Conservation (phyloP, 2,113 vertebrate genomes). For the Hemiscyllium ocellatum region DNA sequence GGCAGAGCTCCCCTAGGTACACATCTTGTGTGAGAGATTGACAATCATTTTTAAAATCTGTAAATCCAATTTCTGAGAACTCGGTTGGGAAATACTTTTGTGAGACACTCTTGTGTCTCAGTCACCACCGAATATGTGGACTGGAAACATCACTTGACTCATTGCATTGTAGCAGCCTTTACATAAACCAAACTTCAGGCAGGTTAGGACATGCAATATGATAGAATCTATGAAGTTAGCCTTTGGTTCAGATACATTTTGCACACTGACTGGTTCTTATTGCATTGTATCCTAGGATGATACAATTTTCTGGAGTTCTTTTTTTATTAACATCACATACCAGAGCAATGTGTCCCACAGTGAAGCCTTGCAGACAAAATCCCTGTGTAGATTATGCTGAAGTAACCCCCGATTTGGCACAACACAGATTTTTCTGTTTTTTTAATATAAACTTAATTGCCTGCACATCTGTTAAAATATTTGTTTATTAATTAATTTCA, state of each 20-base stretch:
- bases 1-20: not conserved
- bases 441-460: not conserved
- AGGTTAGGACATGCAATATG: not conserved
- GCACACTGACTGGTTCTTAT: not conserved
- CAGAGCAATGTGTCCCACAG: not conserved
- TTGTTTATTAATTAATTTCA: not conserved
- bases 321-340: not conserved
- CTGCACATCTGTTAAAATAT: conserved; percentile 7
- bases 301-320: not conserved
- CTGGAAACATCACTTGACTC: not conserved
- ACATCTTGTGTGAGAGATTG: not conserved
- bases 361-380: not conserved
- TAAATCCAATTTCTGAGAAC: not conserved
- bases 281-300: not conserved
- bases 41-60: not conserved
- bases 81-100: not conserved
- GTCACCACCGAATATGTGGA: not conserved
- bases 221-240: not conserved
- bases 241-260: not conserved
- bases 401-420: not conserved
- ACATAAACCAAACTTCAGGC: not conserved
- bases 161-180: not conserved
- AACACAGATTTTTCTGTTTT: not conserved
- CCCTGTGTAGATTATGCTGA: not conserved
- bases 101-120: not conserved